These are phyloP conservation scores for Microhierax caerulescens DNA, from an alignment of 2,797 vertebrate species.

Conservation along the genomic window DNA sequence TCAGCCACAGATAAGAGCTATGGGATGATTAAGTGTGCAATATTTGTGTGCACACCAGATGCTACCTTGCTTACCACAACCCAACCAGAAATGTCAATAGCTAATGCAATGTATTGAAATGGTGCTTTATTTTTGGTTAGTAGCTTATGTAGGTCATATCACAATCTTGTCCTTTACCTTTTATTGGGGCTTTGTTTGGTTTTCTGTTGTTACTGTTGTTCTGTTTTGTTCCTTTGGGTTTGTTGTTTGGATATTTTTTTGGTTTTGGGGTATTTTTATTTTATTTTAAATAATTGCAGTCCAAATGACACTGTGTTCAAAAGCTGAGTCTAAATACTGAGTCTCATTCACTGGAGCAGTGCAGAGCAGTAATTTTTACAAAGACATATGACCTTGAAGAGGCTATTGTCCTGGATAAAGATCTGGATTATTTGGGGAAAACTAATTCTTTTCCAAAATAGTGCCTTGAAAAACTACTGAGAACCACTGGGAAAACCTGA, in stretches of 20 bases:
- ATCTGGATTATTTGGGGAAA: neutral
- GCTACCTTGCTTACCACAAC: neutral
- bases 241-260: neutral
- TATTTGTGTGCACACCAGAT: fast-evolving
- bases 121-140: neutral
- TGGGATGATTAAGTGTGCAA: neutral
- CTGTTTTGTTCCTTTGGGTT: neutral
- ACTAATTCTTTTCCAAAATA: neutral
- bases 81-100: neutral
- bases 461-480: neutral
- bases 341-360: neutral
- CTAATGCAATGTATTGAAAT: neutral
- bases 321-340: neutral
- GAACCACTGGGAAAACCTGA: neutral
- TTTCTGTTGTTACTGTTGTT: no score
- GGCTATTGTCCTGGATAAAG: neutral
- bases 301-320: neutral
- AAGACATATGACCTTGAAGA: neutral
- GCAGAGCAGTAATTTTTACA: neutral
- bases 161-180: neutral
- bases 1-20: neutral
- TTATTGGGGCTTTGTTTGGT: neutral
- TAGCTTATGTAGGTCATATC: neutral
- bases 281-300: neutral
- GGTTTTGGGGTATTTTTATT: neutral